phyloP scores from a whole-genome alignment of 1,140 invertebrate species.

The Lepidurus couesii region DNA sequence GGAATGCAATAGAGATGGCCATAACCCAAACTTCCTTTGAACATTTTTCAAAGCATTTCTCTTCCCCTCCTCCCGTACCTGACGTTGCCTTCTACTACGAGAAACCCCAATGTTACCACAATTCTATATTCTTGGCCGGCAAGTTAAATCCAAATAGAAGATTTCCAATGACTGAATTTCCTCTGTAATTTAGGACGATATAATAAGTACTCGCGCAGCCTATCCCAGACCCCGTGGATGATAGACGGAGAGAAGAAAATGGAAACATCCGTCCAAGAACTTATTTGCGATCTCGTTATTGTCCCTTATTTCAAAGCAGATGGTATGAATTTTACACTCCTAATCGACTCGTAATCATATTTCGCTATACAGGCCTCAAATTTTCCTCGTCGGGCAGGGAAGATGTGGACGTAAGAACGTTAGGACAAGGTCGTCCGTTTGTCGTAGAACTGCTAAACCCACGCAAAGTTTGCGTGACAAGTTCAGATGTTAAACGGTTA shows the following conservation, averaged over 20 bases:
- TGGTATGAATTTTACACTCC: conserved; percentile 42
- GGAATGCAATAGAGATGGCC: conserved; percentile 51
- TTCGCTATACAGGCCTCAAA: conserved; percentile 45
- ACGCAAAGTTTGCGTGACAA: conserved; percentile 50
- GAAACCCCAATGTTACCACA: conserved; percentile 49
- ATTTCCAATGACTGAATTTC: conserved; percentile 30
- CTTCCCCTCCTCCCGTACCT: conserved; percentile 47
- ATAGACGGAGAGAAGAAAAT: conserved; percentile 72
- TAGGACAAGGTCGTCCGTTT: conserved; percentile 82
- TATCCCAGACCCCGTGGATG: conserved; percentile 93
- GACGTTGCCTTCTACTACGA: conserved; percentile 44
- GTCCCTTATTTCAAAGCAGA: conserved; percentile 50
- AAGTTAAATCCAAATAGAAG: conserved; percentile 35
- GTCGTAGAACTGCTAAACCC: conserved; percentile 73
- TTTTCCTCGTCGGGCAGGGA: conserved; percentile 84
- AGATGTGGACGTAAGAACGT: conserved; percentile 85
- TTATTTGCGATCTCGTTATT: conserved; percentile 60
- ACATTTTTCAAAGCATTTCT: conserved; percentile 47
- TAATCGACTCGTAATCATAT: not conserved
- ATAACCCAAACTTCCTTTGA: conserved; percentile 46
- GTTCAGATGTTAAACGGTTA: conserved; percentile 50
- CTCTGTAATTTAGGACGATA: conserved; percentile 60
- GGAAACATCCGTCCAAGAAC: conserved; percentile 83
- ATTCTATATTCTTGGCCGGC: conserved; percentile 57
- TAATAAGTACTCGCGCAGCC: conserved; percentile 73